phyloP scores from a whole-genome alignment of 2,113 vertebrate genomes.

The Colaptes auratus region DNA sequence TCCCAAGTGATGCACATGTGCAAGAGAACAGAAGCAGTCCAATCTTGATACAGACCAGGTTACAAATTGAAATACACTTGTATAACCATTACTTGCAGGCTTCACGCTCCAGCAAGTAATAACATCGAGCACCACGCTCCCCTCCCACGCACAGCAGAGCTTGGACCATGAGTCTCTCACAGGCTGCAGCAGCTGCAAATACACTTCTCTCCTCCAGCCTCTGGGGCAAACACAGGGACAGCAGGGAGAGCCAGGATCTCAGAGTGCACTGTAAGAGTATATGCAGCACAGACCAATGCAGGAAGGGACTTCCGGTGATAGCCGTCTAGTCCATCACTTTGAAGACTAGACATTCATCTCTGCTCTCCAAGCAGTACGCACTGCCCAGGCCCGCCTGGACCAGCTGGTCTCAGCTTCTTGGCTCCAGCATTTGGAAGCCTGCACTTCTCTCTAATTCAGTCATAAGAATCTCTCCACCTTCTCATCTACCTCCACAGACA shows the following conservation, averaged over 20 bases:
- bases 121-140: background rate
- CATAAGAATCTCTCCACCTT: background rate
- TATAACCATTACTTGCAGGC: background rate
- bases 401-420: background rate
- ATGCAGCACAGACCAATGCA: background rate
- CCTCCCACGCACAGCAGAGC: background rate
- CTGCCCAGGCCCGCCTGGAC: background rate
- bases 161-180: accelerated
- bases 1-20: conserved; percentile 57
- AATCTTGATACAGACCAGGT: conserved; percentile 49
- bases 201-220: accelerated
- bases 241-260: background rate
- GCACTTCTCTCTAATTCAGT: background rate
- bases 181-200: background rate
- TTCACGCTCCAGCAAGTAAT: background rate
- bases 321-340: background rate
- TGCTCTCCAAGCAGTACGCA: background rate
- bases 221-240: background rate
- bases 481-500: background rate
- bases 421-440: background rate
- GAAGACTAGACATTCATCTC: background rate
- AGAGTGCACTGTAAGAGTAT: accelerated
- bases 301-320: background rate
- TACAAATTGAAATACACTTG: conserved; percentile 65
- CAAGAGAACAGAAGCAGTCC: conserved; percentile 68